A percentile compares a stretch with the other conserved stretches of the same genome.
These are phyloP conservation scores for Cynoglossus semilaevis DNA, from an alignment of 2,113 vertebrate genomes.

Conservation along the genomic window DNA sequence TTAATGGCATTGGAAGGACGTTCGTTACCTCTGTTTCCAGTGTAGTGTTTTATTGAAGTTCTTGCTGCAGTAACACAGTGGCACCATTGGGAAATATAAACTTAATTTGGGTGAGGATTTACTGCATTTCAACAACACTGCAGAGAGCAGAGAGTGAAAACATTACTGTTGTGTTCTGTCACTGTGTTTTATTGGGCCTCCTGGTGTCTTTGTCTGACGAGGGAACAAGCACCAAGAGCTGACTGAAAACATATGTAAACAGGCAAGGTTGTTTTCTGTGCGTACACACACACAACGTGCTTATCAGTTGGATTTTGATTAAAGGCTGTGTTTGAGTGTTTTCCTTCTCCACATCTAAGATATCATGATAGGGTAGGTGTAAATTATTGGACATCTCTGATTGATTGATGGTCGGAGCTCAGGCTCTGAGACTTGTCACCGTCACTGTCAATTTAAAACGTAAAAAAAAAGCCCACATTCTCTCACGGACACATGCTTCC, in stretches of 20 bases:
- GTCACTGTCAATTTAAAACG: slow-evolving; percentile 8
- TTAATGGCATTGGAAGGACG: slow-evolving; percentile 18
- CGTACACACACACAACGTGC: slow-evolving; percentile 24
- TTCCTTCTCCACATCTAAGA: neutral
- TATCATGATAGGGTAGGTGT: slow-evolving; percentile 20
- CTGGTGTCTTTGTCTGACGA: slow-evolving; percentile 59
- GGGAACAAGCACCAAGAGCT: slow-evolving; percentile 46
- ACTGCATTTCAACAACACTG: slow-evolving; percentile 27
- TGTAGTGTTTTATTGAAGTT: slow-evolving; percentile 25
- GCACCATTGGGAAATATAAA: slow-evolving; percentile 41
- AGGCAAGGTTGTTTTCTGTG: slow-evolving; percentile 14
- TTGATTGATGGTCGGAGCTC: neutral
- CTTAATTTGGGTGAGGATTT: slow-evolving; percentile 46
- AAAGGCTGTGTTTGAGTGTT: slow-evolving; percentile 6
- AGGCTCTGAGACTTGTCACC: too few relatives aligned
- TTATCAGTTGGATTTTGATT: slow-evolving; percentile 34
- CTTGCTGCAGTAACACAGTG: slow-evolving; percentile 48
- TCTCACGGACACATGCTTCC: slow-evolving; percentile 21
- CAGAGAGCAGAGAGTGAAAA: slow-evolving; percentile 27
- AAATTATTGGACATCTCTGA: slow-evolving; percentile 21
- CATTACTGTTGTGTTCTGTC: slow-evolving; percentile 61
- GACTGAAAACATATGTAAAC: slow-evolving; percentile 58
- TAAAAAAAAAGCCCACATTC: slow-evolving; percentile 5
- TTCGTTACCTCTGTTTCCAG: slow-evolving; percentile 31
- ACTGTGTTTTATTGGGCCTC: slow-evolving; percentile 67